Evolutionary conservation across 1,140 invertebrate genomes (phyloP), one percentile per base, ranked within the genome.

Genomic region (Apocrypta bakeri): DNA sequence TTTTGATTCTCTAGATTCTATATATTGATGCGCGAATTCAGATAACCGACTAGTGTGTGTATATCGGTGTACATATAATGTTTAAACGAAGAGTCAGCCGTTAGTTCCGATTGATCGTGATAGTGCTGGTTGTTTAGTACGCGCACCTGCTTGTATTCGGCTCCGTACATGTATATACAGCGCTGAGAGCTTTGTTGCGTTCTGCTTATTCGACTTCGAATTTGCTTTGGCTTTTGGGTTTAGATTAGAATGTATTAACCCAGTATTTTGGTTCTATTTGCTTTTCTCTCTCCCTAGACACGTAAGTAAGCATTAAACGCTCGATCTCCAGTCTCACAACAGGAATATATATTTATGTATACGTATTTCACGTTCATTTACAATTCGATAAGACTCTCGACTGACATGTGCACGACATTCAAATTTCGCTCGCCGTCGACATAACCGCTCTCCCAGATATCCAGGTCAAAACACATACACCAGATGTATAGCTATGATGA

Each of bases 21-120:
- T 2, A 2, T 31, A 24, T 69, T 40, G 42, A 79, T 79, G 68
- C 37, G 68, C 48, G 12, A 63, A 63, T 72, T 72, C 2, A 33
- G 68, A 79, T 72, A 79, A 63, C 48, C 24, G 12, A 8, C 8
- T 9, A 66, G 25, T 66, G 11, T 66, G 33, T 37, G 33, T 37
- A 9, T 37, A 9, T 37, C 9, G 2, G 33, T 37, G 33, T 37
- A 9, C 9, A 4, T 37, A 37, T 4, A 63, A 3, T 37, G 40
- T 4, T 17, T 56, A 29, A 7, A 29, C 21, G 12, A 24, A 61
- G 27, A 29, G 12, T 29, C 27, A 75, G 48, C 48, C 21, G 21
- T 63, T 63, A 27, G 24, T 63, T 75, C 17, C 48, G 27, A 75
- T 33, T 31, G 21, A 12, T 29, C 12, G n/a, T 27, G 33, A 75